Evolutionary conservation across 1,140 invertebrate species (phyloP).

Genomic region (Ostrea edulis): DNA sequence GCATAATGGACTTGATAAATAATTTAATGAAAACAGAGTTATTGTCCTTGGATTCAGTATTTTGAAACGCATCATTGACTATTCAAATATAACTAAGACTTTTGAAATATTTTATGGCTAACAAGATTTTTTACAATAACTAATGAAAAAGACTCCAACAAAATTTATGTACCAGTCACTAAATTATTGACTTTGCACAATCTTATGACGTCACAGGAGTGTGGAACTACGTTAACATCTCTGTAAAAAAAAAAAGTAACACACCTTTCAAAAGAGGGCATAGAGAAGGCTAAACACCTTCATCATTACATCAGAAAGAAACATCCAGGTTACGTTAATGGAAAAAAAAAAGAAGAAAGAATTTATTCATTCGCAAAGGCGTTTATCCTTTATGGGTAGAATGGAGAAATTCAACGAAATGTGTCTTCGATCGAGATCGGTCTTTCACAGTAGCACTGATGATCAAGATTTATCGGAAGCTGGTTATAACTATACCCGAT

Average conservation of each 20-base stretch:
- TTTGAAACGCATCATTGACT: too few relatives aligned
- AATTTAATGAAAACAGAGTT: too few relatives aligned
- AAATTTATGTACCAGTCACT: too few relatives aligned
- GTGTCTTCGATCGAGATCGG: conserved; percentile 4
- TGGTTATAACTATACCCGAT: conserved; percentile 46
- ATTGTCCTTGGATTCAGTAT: too few relatives aligned
- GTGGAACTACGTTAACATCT: too few relatives aligned
- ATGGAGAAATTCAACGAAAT: conserved; percentile 25
- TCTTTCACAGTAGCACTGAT: conserved; percentile 29
- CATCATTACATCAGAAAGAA: conserved; percentile 1
- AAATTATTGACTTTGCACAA: too few relatives aligned
- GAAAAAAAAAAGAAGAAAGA: conserved; percentile 14
- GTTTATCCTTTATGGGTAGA: conserved; percentile 52
- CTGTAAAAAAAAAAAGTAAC: conserved; percentile 42
- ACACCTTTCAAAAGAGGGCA: conserved; percentile 8
- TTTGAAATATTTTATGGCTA: too few relatives aligned
- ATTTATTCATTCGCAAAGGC: conserved; percentile 34
- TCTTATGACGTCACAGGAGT: too few relatives aligned
- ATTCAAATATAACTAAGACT: too few relatives aligned
- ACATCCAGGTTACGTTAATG: not conserved
- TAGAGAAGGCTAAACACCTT: not conserved
- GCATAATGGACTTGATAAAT: too few relatives aligned
- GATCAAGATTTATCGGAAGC: conserved; percentile 11
- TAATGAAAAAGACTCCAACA: too few relatives aligned
- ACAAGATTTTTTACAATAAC: too few relatives aligned